phyloP scores from a whole-genome alignment of 2,113 vertebrate genomes.

The Microtus ochrogaster region DNA sequence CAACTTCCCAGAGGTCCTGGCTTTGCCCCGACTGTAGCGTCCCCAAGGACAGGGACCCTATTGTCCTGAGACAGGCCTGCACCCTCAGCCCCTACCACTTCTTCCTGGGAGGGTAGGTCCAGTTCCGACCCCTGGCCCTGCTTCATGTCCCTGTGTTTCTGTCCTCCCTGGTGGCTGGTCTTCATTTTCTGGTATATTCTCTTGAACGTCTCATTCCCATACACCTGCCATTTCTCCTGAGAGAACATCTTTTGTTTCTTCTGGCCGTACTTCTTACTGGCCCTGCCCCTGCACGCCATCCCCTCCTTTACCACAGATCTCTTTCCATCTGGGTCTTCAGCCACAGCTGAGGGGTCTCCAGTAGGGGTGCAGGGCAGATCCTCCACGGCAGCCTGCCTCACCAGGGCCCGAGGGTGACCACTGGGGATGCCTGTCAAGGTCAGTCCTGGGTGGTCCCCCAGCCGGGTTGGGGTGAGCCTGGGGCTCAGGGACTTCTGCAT shows the following conservation, averaged over 20 bases:
- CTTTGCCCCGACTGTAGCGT: background rate
- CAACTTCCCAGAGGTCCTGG: background rate
- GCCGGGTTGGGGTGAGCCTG: slow-evolving; percentile 75
- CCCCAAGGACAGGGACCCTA: slow-evolving; percentile 24
- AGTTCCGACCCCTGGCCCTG: background rate
- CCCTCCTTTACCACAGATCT: slow-evolving; percentile 79
- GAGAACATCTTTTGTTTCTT: slow-evolving; percentile 93
- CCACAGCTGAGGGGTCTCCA: slow-evolving; percentile 69
- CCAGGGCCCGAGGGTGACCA: slow-evolving; percentile 91
- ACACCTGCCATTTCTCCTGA: slow-evolving; percentile 97
- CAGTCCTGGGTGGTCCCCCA: slow-evolving; percentile 80
- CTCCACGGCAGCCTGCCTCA: slow-evolving; percentile 95
- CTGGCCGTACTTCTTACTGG: slow-evolving; percentile 86
- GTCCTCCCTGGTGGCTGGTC: slow-evolving; percentile 76
- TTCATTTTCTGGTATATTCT: slow-evolving; percentile 92
- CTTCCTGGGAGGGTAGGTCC: slow-evolving; percentile 47
- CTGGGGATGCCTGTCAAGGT: slow-evolving; percentile 87
- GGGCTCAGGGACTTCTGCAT: slow-evolving; percentile 73
- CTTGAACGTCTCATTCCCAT: slow-evolving; percentile 94
- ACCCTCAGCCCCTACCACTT: background rate
- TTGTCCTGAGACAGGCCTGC: background rate
- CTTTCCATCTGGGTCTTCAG: slow-evolving; percentile 82
- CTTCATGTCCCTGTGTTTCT: slow-evolving; percentile 67
- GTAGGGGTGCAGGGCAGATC: slow-evolving; percentile 86
- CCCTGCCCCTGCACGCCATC: slow-evolving; percentile 77